Conservation (phyloP, 1,140 invertebrate species). For the Brachionus plicatilis region DNA sequence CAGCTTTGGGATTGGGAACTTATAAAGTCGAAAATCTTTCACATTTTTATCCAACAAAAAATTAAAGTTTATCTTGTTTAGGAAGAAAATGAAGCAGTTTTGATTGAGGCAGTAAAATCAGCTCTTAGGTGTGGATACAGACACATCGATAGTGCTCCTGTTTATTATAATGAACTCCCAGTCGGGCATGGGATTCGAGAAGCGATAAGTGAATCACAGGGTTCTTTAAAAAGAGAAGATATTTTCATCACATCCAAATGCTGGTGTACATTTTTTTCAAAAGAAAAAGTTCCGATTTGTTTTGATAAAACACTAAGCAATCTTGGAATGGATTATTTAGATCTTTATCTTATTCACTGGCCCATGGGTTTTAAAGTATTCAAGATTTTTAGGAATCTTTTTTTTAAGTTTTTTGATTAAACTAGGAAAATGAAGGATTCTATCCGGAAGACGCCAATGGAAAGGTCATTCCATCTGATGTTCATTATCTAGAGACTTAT, state of each 20-base stretch:
- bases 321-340: conserved; percentile 50
- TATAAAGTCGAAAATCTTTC: neutral
- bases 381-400: conserved; percentile 49
- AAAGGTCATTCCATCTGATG: conserved; percentile 44
- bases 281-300: conserved; percentile 41
- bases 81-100: conserved; percentile 12
- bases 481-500: conserved; percentile 23
- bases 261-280: conserved; percentile 11
- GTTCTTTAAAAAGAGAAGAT: conserved; percentile 10
- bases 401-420: neutral
- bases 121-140: conserved; percentile 29
- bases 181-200: neutral
- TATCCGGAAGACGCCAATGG: conserved; percentile 49
- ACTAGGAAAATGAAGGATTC: neutral
- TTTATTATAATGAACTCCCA: conserved; percentile 34
- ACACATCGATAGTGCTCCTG: conserved; percentile 28
- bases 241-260: conserved; percentile 32
- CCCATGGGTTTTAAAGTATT: conserved; percentile 47
- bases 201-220: conserved; percentile 14
- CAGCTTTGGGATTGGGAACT: conserved; percentile 20
- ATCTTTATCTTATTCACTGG: conserved; percentile 53
- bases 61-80: neutral
- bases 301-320: conserved; percentile 48
- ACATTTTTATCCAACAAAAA: neutral
- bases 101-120: conserved; percentile 20